phyloP scores from a whole-genome alignment of 2,113 vertebrate genomes.

The Myotis davidii region DNA sequence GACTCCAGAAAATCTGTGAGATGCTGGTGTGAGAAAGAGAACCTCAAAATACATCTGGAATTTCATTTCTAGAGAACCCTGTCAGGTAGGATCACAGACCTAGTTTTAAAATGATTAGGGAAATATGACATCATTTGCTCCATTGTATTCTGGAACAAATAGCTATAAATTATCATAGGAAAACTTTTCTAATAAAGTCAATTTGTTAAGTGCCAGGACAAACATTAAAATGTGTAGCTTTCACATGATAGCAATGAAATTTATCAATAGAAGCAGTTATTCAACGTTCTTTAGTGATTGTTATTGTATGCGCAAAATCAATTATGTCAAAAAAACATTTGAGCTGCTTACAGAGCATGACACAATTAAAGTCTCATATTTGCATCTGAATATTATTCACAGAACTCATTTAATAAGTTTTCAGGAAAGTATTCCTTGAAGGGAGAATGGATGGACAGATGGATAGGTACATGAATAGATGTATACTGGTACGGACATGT shows the following conservation, averaged over 20 bases:
- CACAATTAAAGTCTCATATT: constrained; percentile 52
- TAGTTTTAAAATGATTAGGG: neutral
- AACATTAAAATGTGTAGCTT: neutral
- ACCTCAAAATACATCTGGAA: neutral
- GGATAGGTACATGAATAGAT: neutral
- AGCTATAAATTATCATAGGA: neutral
- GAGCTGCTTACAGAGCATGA: constrained; percentile 61
- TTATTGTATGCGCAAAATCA: constrained; percentile 32
- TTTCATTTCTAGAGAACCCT: neutral
- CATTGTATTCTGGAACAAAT: neutral
- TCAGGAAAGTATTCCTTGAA: neutral
- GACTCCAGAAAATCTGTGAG: neutral
- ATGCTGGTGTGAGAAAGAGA: neutral
- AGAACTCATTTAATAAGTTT: constrained; percentile 35
- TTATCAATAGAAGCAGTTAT: neutral
- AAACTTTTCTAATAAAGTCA: constrained; percentile 48
- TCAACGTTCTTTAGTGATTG: constrained; percentile 33
- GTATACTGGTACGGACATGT: neutral
- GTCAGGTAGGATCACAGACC: neutral
- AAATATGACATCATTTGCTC: neutral
- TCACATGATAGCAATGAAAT: neutral
- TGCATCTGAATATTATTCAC: constrained; percentile 50
- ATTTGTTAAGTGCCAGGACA: constrained; percentile 30
- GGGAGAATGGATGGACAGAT: neutral
- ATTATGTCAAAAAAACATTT: constrained; percentile 55